These are phyloP conservation scores for Chymomyza amoena DNA, from an alignment of 2,888 invertebrate genomes.

Conservation along the genomic window DNA sequence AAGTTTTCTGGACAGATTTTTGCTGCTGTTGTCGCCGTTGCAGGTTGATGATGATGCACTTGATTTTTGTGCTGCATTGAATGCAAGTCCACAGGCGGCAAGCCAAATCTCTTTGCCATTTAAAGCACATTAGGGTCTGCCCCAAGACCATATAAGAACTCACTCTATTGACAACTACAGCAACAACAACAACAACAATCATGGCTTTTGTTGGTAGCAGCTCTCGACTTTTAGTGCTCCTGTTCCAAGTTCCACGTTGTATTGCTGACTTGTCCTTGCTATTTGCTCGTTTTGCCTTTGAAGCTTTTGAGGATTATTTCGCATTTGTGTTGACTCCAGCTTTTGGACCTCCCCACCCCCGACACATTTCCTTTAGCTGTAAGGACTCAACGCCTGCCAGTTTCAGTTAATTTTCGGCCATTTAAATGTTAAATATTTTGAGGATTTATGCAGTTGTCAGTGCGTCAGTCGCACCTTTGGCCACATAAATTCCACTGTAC, in stretches of 20 bases:
- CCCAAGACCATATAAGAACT: constrained; percentile 20
- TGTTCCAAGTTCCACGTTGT: constrained; percentile 44
- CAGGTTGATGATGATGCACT: constrained; percentile 65
- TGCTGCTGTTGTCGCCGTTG: constrained; percentile 16
- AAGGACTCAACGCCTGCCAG: constrained; percentile 28
- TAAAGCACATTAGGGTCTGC: constrained; percentile 63
- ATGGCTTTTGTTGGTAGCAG: constrained; percentile 40
- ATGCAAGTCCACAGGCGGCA: constrained; percentile 41
- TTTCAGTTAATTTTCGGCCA: constrained; percentile 60
- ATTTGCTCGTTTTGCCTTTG: constrained; percentile 21
- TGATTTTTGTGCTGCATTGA: constrained; percentile 67
- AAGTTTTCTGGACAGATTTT: no score
- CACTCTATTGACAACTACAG: neutral
- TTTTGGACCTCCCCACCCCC: neutral
- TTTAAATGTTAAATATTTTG: constrained; percentile 70
- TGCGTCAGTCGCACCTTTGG: constrained; percentile 17
- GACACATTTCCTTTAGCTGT: neutral
- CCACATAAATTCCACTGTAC: constrained; percentile 34
- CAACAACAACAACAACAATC: constrained; percentile 7
- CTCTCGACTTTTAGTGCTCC: constrained; percentile 48
- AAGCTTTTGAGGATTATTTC: constrained; percentile 60
- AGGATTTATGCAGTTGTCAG: constrained; percentile 50
- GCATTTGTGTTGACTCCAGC: constrained; percentile 42
- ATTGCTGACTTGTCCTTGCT: constrained; percentile 22
- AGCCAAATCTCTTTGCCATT: constrained; percentile 49